Conservation (phyloP, 92 coral and sea anemone species). For the Epizoanthus scotinus region DNA sequence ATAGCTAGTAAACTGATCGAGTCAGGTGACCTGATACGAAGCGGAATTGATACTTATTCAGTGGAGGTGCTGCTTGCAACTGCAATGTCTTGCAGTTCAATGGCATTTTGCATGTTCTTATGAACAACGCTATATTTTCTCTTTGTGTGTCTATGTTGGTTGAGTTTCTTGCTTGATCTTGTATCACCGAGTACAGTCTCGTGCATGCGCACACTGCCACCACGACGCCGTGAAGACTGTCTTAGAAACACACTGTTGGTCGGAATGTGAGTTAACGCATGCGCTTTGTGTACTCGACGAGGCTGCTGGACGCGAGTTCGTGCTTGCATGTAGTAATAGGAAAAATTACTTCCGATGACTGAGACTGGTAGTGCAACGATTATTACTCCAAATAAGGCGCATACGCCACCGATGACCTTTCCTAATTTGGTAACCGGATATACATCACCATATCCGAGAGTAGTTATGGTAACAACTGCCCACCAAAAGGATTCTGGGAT, state of each 20-base stretch:
- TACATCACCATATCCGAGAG: conserved; percentile 97
- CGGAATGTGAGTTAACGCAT: conserved; percentile 42
- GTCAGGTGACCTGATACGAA: too few relatives aligned
- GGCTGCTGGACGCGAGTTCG: conserved; percentile 97
- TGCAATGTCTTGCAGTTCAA: neutral
- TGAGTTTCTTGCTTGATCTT: conserved; percentile 10
- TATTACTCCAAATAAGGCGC: conserved; percentile 94
- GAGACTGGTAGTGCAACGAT: conserved; percentile 97
- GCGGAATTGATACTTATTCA: too few relatives aligned
- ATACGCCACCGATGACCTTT: conserved; percentile 85
- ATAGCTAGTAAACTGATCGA: too few relatives aligned
- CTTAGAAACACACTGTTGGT: conserved; percentile 29
- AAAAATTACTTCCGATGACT: conserved; percentile 93
- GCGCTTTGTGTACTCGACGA: conserved; percentile 41
- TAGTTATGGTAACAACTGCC: conserved; percentile 96
- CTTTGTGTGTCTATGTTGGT: neutral
- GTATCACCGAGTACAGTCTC: neutral
- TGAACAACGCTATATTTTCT: conserved; percentile 9
- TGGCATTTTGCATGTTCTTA: neutral
- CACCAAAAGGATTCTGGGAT: conserved; percentile 99
- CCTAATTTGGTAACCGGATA: conserved; percentile 91
- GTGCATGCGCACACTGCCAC: conserved; percentile 5
- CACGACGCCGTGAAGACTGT: conserved; percentile 26
- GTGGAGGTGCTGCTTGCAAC: neutral
- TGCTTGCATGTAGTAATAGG: conserved; percentile 91